Base-by-base conservation (phyloP, 2,113 vertebrate genomes). In the Ceratotherium simum region DNA sequence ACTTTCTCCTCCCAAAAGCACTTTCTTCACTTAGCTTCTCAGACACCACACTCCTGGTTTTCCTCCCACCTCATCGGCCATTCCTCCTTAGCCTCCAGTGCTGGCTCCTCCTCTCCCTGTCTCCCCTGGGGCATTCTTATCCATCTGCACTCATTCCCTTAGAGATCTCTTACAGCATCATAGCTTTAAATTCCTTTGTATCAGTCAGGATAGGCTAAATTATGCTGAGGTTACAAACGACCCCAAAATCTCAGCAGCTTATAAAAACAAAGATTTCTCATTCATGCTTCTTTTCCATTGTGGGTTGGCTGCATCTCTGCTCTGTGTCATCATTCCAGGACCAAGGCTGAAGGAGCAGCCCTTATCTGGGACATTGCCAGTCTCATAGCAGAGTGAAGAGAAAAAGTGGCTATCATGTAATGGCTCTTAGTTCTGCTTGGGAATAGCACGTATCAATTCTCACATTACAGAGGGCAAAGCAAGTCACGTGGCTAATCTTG, bases 301-400 rank as follows among this genome's bases (percentile, higher is more conserved):
- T 80, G 69, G 54, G 42, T 54, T 85, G 84, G 72, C 89, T 95
- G 56, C 60, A 78, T 96, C 83, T 95, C 89, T 96, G 76, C 89
- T 89, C 64, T 81, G 9, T 70, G 21, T 93, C 85, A 81, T 84
- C 73, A 93, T 73, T 80, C 80, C 86, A 95, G 80, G 27, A 93
- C 58, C 6, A 10, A 90, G 33, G 73, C 56, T 80, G 56, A 91
- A 93, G 58, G 75, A 93, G n/a, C 58, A 95, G 58, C 60, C 58
- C 96, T 97, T 75, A 87, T 25, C n/a, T 76, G n/a, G 25, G 29
- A 90, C 60, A 80, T 27, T 85, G 56, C 79, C 58, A 62, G 51
- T 70, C 42, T 86, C 81, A 65, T 73, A 69, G 75, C 60, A 95
- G 56, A 91, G 48, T 89, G 33, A 90, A 93, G 39, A 69, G 58